Conservation (phyloP, 2,113 vertebrate species). For the Procapra przewalskii region DNA sequence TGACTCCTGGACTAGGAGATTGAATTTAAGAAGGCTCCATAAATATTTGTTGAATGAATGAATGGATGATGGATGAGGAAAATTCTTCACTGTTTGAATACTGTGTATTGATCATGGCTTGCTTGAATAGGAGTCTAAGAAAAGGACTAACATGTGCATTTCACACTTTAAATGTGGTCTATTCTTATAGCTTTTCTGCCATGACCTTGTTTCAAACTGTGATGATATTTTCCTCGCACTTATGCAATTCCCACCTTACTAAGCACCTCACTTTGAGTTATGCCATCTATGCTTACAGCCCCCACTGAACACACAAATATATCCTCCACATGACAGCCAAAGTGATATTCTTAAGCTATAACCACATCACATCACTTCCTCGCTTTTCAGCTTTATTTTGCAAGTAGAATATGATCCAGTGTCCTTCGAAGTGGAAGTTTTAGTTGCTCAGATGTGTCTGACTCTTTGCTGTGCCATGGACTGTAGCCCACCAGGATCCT, state of each 20-base stretch:
- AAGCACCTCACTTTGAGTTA: neutral
- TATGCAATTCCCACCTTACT: neutral
- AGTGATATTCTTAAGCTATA: neutral
- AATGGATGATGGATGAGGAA: neutral
- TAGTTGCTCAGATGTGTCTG: accelerated
- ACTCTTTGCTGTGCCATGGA: neutral
- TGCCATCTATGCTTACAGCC: neutral
- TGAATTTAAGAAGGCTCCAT: neutral
- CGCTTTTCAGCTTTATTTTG: neutral
- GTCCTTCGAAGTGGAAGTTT: neutral
- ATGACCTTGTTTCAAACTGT: neutral
- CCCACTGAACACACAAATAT: neutral
- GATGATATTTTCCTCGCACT: neutral
- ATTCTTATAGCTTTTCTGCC: neutral
- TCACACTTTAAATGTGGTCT: neutral
- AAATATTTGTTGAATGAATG: neutral
- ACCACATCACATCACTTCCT: neutral
- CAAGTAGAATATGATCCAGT: neutral
- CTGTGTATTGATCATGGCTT: neutral
- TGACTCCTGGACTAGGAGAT: neutral
- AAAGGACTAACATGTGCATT: neutral
- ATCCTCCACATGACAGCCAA: neutral
- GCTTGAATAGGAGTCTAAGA: neutral
- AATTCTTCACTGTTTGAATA: neutral
- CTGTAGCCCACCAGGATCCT: neutral